A percentile compares a stretch with the other conserved stretches of the same genome.
Conservation (phyloP, 2,797 vertebrate genomes). For the Nannoperca obscura region DNA sequence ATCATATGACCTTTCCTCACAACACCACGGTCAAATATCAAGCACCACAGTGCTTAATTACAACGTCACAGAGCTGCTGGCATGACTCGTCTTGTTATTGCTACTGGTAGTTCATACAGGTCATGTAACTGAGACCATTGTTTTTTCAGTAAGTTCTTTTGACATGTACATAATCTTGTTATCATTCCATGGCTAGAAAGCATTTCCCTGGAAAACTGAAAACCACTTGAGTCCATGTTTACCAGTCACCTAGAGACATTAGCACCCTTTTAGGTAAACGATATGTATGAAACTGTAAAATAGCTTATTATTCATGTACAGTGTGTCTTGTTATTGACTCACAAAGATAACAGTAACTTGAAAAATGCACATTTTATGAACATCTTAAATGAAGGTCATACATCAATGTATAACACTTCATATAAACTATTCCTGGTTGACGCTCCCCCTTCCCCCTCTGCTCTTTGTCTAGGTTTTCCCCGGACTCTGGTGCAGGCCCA, state of each 20-base stretch:
- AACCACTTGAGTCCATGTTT: not conserved
- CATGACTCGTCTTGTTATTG: not conserved
- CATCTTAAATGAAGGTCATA: not conserved
- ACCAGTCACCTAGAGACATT: not conserved
- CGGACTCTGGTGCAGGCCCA: slow-evolving; percentile 90
- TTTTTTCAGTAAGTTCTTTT: slow-evolving; percentile 13
- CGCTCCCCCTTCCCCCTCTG: not conserved
- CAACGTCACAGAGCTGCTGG: slow-evolving; percentile 1
- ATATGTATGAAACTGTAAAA: not conserved
- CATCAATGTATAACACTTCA: not conserved
- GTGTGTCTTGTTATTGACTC: not conserved
- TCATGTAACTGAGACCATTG: slow-evolving; percentile 11
- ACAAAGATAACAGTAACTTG: not conserved
- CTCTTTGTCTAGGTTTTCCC: slow-evolving; percentile 88
- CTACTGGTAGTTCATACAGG: slow-evolving; percentile 9
- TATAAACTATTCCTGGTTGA: not conserved
- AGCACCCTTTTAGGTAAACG: not conserved
- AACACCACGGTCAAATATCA: not conserved
- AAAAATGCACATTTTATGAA: not conserved
- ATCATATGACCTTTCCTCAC: not conserved
- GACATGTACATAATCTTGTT: slow-evolving; percentile 12
- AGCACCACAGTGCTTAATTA: not conserved
- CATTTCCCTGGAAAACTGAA: slow-evolving; percentile 16
- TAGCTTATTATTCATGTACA: not conserved
- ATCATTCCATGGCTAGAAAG: not conserved